Evolutionary conservation across 2,797 vertebrate species (phyloP), one percentile per base, ranked within the genome.

Genomic region (Peromyscus attwateri): DNA sequence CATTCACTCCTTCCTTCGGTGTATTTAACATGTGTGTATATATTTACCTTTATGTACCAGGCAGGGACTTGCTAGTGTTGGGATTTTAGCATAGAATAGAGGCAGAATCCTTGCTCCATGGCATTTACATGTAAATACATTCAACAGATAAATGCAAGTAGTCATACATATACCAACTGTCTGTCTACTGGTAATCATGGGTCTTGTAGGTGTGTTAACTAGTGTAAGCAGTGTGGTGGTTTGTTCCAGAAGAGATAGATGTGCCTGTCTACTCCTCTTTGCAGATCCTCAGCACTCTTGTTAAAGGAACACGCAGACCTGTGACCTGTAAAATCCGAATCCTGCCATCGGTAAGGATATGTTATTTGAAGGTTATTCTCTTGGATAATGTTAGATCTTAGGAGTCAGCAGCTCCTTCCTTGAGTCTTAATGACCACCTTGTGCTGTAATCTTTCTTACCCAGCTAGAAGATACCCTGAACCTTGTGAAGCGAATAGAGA

Each of bases 321-420:
- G 98, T 99, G 95, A 99, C 99, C 2, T 99, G 99, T 98, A 99
- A 99, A 98, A 99, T 99, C 93, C 98, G 99, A 88, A 99, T 99
- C 94, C 98, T 99, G 55, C 98, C 99, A 0, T 99, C 99, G 83
- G 99, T 99, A 98, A 99, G 31, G 79, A 25, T 92, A 66, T 85
- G 92, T 34, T 17, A 16, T 71, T 87, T 71, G 89, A 92, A 84
- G 55, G 60, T 70, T 21, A 1, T 89, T 91, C 92, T 96, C n/a
- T 98, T 60, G 34, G 55, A 16, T 97, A 17, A 83, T 96, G 12
- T 66, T 43, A 70, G 66, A 49, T 93, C 46, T 94, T 93, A 40
- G 97, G 34, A 77, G 68, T 11, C 62, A 29, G n/a, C 0, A 14
- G 10, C 7, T 95, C 1, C 21, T 98, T 85, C 81, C 62, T 29